Percentiles rank a stretch among this genome's conserved stretches.
These are phyloP conservation scores for Athene cunicularia DNA, from an alignment of 2,113 vertebrate genomes.

Conservation along the genomic window DNA sequence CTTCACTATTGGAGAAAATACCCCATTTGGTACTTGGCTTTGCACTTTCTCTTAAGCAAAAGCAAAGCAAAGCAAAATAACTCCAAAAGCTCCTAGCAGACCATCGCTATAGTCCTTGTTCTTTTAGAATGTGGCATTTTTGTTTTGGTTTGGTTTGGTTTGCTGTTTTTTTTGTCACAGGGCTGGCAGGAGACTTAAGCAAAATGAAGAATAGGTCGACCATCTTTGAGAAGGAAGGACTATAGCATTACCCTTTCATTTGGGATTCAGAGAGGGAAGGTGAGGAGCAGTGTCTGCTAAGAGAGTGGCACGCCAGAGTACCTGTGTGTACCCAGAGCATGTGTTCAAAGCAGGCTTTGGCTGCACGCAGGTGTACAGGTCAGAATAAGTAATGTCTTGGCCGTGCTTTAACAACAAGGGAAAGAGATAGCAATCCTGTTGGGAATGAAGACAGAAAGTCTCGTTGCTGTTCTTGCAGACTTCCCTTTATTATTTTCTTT, in stretches of 20 bases:
- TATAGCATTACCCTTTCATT: background rate
- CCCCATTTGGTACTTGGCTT: rapidly evolving
- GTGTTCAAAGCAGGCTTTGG: background rate
- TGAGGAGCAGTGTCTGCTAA: background rate
- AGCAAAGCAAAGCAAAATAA: background rate
- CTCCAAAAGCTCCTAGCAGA: background rate
- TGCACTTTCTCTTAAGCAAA: background rate
- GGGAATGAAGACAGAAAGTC: background rate
- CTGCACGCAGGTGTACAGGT: background rate
- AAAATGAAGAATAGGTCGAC: background rate
- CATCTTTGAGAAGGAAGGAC: background rate
- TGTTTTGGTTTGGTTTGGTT: too few relatives aligned
- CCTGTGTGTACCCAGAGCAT: background rate
- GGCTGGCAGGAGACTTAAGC: rapidly evolving
- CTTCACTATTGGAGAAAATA: background rate
- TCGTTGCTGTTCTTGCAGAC: background rate
- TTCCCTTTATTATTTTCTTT: background rate
- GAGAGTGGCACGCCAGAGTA: background rate
- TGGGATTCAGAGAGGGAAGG: background rate
- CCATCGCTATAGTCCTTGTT: rapidly evolving
- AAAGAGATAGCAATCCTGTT: background rate
- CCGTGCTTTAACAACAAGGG: background rate
- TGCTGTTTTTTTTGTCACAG: rapidly evolving
- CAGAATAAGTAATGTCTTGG: background rate
- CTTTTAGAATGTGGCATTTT: rapidly evolving